Conservation (phyloP, 2,113 vertebrate genomes). For the Tragulus kanchil region DNA sequence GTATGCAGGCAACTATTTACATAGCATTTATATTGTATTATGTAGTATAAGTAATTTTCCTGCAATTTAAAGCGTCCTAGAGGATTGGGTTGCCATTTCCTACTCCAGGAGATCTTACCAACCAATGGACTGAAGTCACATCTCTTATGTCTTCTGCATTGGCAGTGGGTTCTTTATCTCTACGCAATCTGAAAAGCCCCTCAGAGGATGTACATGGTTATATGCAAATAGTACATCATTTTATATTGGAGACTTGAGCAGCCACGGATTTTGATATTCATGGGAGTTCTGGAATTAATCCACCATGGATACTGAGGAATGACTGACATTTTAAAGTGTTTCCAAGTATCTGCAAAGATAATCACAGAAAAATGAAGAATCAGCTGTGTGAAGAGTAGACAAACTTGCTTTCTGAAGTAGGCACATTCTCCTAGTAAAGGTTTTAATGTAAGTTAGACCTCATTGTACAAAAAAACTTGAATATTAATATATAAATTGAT, state of each 20-base stretch:
- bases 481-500: not conserved
- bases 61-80: not conserved
- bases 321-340: not conserved
- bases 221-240: not conserved
- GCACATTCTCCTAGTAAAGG: not conserved
- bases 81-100: not conserved
- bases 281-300: not conserved
- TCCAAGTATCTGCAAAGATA: not conserved
- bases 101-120: too few species aligned
- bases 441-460: not conserved
- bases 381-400: not conserved
- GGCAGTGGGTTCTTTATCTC: too few species aligned
- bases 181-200: too few species aligned
- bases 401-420: not conserved
- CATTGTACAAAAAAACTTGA: not conserved
- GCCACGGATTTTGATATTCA: not conserved
- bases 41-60: not conserved
- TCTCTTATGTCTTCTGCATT: too few species aligned
- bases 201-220: too few species aligned
- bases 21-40: not conserved
- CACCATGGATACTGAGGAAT: not conserved
- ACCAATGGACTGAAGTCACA: too few species aligned
- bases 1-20: not conserved
- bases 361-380: not conserved
- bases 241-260: not conserved